Conservation (phyloP, 2,888 invertebrate species). For the Hemicrepidius hirtus region DNA sequence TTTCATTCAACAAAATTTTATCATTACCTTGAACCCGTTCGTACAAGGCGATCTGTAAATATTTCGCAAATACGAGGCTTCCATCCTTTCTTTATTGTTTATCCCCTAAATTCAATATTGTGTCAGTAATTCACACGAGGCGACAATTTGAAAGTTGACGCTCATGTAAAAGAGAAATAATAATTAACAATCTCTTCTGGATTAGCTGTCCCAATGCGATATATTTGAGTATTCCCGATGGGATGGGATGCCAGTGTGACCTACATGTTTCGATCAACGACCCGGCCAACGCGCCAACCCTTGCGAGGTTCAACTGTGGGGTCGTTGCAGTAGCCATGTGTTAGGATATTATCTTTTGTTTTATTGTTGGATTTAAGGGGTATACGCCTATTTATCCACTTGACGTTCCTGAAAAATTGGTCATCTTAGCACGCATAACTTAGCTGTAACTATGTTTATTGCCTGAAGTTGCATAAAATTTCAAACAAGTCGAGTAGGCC, state of each 20-base stretch:
- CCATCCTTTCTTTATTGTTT: too few species aligned
- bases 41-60: too few species aligned
- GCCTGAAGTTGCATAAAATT: too few species aligned
- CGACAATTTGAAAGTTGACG: neutral
- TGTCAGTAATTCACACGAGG: too few species aligned
- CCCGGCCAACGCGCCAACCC: slow-evolving; percentile 47
- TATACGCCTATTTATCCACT: slow-evolving; percentile 12
- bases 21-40: too few species aligned
- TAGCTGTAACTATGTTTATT: too few species aligned
- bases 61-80: too few species aligned
- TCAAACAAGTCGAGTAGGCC: too few species aligned
- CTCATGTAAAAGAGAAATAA: slow-evolving; percentile 23
- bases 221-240: slow-evolving; percentile 45
- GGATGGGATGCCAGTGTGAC: slow-evolving; percentile 46
- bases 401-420: neutral
- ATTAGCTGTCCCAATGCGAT: slow-evolving; percentile 45
- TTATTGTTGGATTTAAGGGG: slow-evolving; percentile 20
- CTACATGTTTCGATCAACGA: slow-evolving; percentile 53
- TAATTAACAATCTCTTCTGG: slow-evolving; percentile 35
- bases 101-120: too few species aligned
- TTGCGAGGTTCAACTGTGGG: slow-evolving; percentile 37
- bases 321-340: slow-evolving; percentile 46
- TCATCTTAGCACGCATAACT: neutral
- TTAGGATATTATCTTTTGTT: slow-evolving; percentile 39
- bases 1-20: too few species aligned